These are phyloP conservation scores for Ctenopoma multispine DNA, from an alignment of 2,797 vertebrate species.

Conservation along the genomic window DNA sequence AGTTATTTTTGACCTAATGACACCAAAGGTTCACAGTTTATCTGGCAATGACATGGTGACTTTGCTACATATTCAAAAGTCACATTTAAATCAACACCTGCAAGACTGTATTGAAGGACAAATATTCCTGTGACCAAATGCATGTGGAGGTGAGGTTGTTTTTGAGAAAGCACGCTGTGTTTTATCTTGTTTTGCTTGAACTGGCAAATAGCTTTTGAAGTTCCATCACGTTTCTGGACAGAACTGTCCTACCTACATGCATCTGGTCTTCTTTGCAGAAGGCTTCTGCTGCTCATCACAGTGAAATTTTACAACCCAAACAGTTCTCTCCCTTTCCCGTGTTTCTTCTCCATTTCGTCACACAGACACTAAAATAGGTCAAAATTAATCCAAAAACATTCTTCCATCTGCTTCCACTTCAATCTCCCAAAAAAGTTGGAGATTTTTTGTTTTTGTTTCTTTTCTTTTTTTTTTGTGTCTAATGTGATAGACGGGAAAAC, in stretches of 20 bases:
- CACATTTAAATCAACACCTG: no score
- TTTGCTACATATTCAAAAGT: background rate
- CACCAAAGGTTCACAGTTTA: background rate
- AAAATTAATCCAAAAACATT: slow-evolving; percentile 42
- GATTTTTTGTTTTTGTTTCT: slow-evolving; percentile 42
- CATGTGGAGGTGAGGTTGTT: slow-evolving; percentile 46
- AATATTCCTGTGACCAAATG: slow-evolving; percentile 14
- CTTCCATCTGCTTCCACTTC: slow-evolving; percentile 66
- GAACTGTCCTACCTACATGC: slow-evolving; percentile 42
- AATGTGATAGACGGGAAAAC: slow-evolving; percentile 70
- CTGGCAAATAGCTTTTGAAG: slow-evolving; percentile 63
- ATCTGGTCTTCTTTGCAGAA: slow-evolving; percentile 30
- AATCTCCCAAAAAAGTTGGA: slow-evolving; percentile 58
- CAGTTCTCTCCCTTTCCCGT: slow-evolving; percentile 10
- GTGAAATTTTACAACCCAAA: slow-evolving; percentile 27
- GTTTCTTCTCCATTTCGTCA: slow-evolving; percentile 4
- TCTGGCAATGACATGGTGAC: background rate
- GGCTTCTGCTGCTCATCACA: slow-evolving; percentile 16
- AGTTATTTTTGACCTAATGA: slow-evolving; percentile 12
- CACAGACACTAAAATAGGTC: slow-evolving; percentile 28
- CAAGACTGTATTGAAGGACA: background rate
- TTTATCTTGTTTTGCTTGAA: slow-evolving; percentile 50
- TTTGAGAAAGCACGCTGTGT: slow-evolving; percentile 60
- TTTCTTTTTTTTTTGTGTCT: slow-evolving; percentile 42
- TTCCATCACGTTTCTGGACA: slow-evolving; percentile 52